Evolutionary conservation across 2,888 invertebrate genomes (phyloP), one percentile per base, ranked within the genome.

Genomic region (Pseudolycoriella hygida): DNA sequence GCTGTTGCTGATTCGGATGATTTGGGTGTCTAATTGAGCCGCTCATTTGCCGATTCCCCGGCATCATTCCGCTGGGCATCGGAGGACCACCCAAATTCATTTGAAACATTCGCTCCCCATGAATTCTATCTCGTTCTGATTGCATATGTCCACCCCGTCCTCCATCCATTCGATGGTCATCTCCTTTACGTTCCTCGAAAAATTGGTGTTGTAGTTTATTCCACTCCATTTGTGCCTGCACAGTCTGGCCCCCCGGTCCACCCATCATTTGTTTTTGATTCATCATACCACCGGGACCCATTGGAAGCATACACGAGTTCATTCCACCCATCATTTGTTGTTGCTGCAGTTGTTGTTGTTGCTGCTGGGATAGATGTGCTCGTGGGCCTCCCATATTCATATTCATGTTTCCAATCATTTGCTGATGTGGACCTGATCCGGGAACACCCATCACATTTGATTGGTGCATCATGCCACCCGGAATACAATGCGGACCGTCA

Each of bases 191-290:
- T 61, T 64, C 75, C 54, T 88, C 87, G 56, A 80, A 80, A 66
- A 83, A 87, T 62, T 88, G 86, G 58, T 85, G 81, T 57, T 89
- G 89, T 53, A 90, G 66, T 62, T 90, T 88, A 56, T 85, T 83
- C 92, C 92, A 92, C 60, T 92, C 90, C 62, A 86, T 74, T 64
- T 83, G 82, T 4, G 77, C 76, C 51, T 73, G 66, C 32, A 68
- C 63, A 34, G 67, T 60, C 50, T 58, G 58, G 4, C 46, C 43
- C 1, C 47, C 44, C 2, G 6, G 31, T 1, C 53, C 54, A 48
- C 52, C 50, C 47, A 54, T 51, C 31, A 51, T 52, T 40, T 49
- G 14, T 41, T 17, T 19, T 41, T n/a, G 30, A 34, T 41, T 41
- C 20, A 19, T 31, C 32, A 15, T 34, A 10, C 47, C 46, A 17